phyloP scores from a whole-genome alignment of 2,113 vertebrate species.

The Poeciliopsis turrubarensis region DNA sequence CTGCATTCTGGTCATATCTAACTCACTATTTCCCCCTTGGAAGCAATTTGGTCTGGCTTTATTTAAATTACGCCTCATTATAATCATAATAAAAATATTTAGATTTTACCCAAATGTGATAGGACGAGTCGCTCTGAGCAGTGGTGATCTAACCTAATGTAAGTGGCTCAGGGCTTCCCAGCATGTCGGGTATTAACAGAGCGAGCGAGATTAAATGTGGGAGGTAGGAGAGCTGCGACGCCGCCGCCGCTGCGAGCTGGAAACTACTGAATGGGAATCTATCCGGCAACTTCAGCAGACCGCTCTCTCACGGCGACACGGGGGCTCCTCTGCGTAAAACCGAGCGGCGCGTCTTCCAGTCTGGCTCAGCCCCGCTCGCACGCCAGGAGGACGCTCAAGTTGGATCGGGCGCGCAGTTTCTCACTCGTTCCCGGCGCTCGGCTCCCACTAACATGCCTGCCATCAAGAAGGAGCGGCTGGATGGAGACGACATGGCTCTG shows the following conservation, averaged over 20 bases:
- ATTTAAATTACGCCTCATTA: neutral
- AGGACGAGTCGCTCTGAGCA: conserved; percentile 54
- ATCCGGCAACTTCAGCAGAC: conserved; percentile 77
- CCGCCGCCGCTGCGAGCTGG: conserved; percentile 76
- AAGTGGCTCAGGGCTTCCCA: conserved; percentile 78
- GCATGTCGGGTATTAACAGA: conserved; percentile 84
- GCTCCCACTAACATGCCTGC: conserved; percentile 90
- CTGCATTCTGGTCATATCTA: conserved; percentile 6
- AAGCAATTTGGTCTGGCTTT: neutral
- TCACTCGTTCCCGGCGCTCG: conserved; percentile 80
- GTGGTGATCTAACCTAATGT: conserved; percentile 79
- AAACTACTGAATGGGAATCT: conserved; percentile 82
- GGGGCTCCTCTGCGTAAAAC: conserved; percentile 77
- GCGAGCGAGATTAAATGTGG: conserved; percentile 83
- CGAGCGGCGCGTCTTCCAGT: conserved; percentile 80
- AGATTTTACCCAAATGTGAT: conserved; percentile 29
- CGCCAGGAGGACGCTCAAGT: conserved; percentile 78
- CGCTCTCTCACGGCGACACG: conserved; percentile 77
- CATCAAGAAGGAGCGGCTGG: conserved; percentile 94
- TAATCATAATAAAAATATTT: neutral
- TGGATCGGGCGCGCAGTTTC: conserved; percentile 73
- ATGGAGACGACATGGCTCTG: conserved; percentile 93
- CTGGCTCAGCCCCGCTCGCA: conserved; percentile 73
- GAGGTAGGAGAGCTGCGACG: conserved; percentile 79
- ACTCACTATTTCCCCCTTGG: conserved; percentile 1